These are phyloP conservation scores for Calcarius ornatus DNA, from an alignment of 2,113 vertebrate species.

Conservation along the genomic window DNA sequence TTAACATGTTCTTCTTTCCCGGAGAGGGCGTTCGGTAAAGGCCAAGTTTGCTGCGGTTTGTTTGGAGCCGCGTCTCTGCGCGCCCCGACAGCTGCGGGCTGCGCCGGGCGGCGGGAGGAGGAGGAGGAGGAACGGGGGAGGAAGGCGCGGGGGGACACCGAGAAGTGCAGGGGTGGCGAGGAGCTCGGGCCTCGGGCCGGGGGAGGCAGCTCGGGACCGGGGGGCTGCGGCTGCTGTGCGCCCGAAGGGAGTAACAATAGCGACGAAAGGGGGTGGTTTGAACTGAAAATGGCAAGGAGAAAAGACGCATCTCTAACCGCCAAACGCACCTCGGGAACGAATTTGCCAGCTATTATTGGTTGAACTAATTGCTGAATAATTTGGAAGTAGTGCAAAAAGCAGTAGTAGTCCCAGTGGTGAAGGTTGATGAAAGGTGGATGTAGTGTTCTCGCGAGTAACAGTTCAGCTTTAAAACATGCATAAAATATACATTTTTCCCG, in stretches of 20 bases:
- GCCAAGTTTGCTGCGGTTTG: not conserved
- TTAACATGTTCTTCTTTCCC: not conserved
- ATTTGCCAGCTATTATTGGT: not conserved
- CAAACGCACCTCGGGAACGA: not conserved
- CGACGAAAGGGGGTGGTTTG: fast-evolving
- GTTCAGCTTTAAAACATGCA: not conserved
- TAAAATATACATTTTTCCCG: not conserved
- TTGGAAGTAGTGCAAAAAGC: not conserved
- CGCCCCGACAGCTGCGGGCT: not conserved
- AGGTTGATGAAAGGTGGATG: not conserved
- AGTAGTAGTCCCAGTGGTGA: not conserved
- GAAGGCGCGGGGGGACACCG: not conserved
- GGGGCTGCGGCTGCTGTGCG: not conserved
- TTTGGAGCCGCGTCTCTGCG: not conserved
- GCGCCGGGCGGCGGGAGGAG: not conserved
- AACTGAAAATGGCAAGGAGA: not conserved
- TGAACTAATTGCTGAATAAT: not conserved
- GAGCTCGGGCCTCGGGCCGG: not conserved
- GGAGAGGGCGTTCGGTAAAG: not conserved
- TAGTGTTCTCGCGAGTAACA: not conserved
- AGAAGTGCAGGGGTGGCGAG: not conserved
- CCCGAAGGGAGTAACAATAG: not conserved
- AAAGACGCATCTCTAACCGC: not conserved
- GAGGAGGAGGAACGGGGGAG: not conserved
- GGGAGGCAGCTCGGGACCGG: not conserved